Evolutionary conservation across 2,888 invertebrate genomes (phyloP), one percentile per base, ranked within the genome.

Genomic region (Leucophenga montana): DNA sequence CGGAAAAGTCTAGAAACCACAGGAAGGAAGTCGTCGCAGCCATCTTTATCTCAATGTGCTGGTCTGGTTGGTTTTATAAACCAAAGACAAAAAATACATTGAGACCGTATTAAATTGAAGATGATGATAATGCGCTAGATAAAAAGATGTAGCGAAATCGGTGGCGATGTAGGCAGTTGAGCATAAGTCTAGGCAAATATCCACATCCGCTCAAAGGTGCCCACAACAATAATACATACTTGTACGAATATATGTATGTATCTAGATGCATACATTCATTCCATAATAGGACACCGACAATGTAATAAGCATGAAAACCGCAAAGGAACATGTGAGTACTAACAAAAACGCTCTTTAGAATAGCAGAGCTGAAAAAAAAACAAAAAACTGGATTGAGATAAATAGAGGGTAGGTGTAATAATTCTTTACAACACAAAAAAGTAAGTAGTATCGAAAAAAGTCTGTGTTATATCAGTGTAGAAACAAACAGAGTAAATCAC

Each of bases 31-130:
- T 56, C 56, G 22, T 61, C 16, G 61, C 39, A 33, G 61, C 53
- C 53, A 33, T 39, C 31, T 20, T 56, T 27, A 56, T 20, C 9
- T 22, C 18, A 6, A 57, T 33, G 39, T 33, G 33, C n/a, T 61
- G 33, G 56, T 22, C 11, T 56, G 56, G 3, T 20, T 39, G 39
- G 39, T 39, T 39, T 39, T 39, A 39, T 39, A 56, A 33, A 54
- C 50, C 50, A 69, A n/a, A 27, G 39, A 56, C 46, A 62, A 50
- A 54, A 66, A 57, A 61, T 66, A 73, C 68, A 68, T 62, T 68
- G 62, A 73, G 71, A 67, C 72, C 83, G 83, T 81, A 82, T 82
- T 82, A 82, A 82, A 82, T 82, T 82, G 83, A 82, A 82, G 83
- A 82, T 82, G 83, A 82, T 81, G 82, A 82, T 82, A 82, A 82